Evolutionary conservation across 1,140 invertebrate species (phyloP), one percentile per base, ranked within the genome.

Genomic region (Listronotus bonariensis): DNA sequence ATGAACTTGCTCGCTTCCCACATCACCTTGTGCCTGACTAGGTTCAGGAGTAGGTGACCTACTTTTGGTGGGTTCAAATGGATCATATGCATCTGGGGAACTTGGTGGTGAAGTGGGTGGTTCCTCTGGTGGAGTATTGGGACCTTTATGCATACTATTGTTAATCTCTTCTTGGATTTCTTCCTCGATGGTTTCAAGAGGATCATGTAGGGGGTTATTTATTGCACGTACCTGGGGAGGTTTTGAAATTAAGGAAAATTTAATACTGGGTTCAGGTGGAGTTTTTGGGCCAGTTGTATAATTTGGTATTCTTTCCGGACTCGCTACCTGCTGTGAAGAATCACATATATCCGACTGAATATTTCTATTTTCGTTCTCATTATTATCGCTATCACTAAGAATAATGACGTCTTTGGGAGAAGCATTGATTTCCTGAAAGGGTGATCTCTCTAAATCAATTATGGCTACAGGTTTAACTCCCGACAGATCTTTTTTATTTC

Each of bases 21-120:
- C 18, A 43, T 56, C 56, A 15, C 73, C 40, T 65, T 73, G 17
- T 69, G 51, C 76, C 67, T 65, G 79, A 74, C 36, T 76, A 61
- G 71, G 82, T 67, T 75, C 81, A 42, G 77, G 82, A 67, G 70
- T 81, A 38, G 68, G 79, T 0, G 89, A 90, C 41, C 90, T 83
- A 3, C 91, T 92, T 74, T 91, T 92, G 0, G 92, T 93, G 1
- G 92, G 92, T 74, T 93, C 91, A 75, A 92, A 93, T 1, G 92
- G 92, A 86, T 93, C 92, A 76, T 93, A 94, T 4, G 86, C 90
- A 75, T 92, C 90, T 3, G 86, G 87, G 5, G 87, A 87, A 9
- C 84, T 85, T 0, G 85, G 84, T 0, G 86, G 84, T 3, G 84
- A 85, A 15, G 80, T 82, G 0, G 85, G 86, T 0, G 85, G 86